Evolutionary conservation across 1,140 invertebrate species (phyloP), one percentile per base, ranked within the genome.

Genomic region (Cherax quadricarinatus): DNA sequence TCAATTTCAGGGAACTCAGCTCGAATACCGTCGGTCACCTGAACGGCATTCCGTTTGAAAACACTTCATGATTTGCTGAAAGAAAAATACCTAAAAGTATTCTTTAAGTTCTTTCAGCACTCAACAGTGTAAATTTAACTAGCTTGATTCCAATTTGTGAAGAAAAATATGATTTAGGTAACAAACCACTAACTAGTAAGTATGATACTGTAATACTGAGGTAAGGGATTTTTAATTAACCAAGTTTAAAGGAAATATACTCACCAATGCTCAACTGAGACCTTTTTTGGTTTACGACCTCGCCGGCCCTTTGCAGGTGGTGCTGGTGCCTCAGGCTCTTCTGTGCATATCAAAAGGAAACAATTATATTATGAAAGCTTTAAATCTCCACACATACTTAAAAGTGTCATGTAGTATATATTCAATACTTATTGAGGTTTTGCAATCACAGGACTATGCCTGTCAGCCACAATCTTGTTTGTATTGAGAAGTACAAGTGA

Each of bases 41-140:
- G 89, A 86, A 86, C 70, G 49, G 89, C 82, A 91, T 91, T 91
- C 89, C 89, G 89, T 48, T 91, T 91, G 73, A 78, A 91, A n/a
- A 91, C 89, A n/a, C 70, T 60, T 91, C 89, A 91, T 12, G 89
- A 91, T 86, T 91, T 91, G 82, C 89, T 91, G 89, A 7, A 91
- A 86, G 53, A 51, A 78, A 79, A 21, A 87, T 9, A 75, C 16
- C 10, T 60, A 10, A 9, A 10, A 78, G n/a, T 80, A 48, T 80
- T 80, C 24, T 80, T 16, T 30, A 24, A 80, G 30, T 30, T 10
- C n/a, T 24, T 18, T 14, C 18, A 78, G 30, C 73, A 78, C 9
- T 24, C 10, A 78, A 78, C 73, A 78, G 53, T 57, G 30, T 57
- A 57, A 10, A 14, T 57, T 57, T 4, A 57, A 41, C 30, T 41